Percentiles rank a stretch among this genome's conserved stretches.
These are phyloP conservation scores for Petrocephalus microphthalmus DNA, from an alignment of 2,113 vertebrate genomes.

Conservation along the genomic window DNA sequence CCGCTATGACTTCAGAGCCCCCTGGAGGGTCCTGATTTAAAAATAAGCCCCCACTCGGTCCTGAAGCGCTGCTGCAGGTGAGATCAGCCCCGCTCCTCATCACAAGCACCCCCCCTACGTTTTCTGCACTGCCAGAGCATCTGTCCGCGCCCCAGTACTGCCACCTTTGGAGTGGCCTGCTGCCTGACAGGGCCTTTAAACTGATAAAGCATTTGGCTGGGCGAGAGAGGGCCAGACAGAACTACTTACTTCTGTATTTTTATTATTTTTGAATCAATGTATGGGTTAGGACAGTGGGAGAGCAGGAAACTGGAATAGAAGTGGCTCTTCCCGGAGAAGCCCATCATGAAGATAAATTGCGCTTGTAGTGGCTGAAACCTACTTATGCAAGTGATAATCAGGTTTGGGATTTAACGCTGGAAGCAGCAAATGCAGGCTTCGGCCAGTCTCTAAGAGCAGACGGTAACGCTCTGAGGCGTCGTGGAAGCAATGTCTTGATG, in stretches of 20 bases:
- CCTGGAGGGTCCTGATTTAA: not conserved
- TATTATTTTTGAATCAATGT: slow-evolving; percentile 47
- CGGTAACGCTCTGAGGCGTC: not conserved
- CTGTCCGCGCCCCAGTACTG: slow-evolving; percentile 21
- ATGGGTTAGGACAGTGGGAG: slow-evolving; percentile 21
- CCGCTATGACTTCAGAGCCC: slow-evolving; percentile 7
- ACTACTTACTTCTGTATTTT: slow-evolving; percentile 26
- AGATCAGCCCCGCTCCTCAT: slow-evolving; percentile 1
- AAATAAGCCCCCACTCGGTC: slow-evolving; percentile 30
- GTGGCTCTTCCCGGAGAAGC: not conserved
- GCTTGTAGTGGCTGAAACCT: slow-evolving; percentile 16
- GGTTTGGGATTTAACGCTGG: slow-evolving; percentile 12
- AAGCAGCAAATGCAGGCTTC: not conserved
- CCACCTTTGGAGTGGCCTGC: slow-evolving; percentile 40
- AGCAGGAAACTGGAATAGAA: slow-evolving; percentile 27
- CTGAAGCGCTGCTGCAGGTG: not conserved
- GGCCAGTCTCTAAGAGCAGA: slow-evolving; percentile 20
- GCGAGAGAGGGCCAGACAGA: slow-evolving; percentile 21
- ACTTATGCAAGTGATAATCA: slow-evolving; percentile 20
- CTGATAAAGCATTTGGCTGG: slow-evolving; percentile 26
- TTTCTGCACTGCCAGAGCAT: slow-evolving; percentile 11
- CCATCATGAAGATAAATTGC: slow-evolving; percentile 24
- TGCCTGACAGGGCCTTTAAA: slow-evolving; percentile 31
- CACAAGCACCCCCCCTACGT: not conserved
- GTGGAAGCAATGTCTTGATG: not conserved